Conservation (phyloP, 1,140 invertebrate species). For the Drosophila lacteicornis region DNA sequence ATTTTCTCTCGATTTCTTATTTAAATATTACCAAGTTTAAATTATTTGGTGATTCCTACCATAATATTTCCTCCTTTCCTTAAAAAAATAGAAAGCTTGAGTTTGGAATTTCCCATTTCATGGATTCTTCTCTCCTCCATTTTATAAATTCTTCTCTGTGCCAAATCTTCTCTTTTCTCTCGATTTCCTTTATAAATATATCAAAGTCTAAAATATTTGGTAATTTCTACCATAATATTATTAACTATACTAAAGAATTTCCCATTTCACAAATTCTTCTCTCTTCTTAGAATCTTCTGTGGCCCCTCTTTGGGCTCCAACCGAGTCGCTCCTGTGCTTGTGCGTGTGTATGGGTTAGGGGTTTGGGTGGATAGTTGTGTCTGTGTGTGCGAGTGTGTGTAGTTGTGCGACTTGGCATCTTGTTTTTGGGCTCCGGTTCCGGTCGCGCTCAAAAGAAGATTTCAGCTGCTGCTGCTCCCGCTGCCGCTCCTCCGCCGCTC, state of each 20-base stretch:
- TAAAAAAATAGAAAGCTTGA: no score
- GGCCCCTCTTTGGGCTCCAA: constrained; percentile 16
- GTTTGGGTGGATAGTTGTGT: constrained; percentile 12
- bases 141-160: neutral
- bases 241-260: no score
- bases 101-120: no score
- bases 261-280: no score
- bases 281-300: no score
- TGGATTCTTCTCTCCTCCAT: neutral
- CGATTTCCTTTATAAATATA: no score
- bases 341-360: neutral
- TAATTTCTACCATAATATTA: no score
- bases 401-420: constrained; percentile 41
- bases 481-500: neutral
- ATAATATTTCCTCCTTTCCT: no score
- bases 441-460: constrained; percentile 56
- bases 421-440: constrained; percentile 60
- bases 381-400: constrained; percentile 3
- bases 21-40: neutral
- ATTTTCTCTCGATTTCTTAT: neutral
- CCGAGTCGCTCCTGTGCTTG: constrained; percentile 6
- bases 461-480: constrained; percentile 40
- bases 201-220: neutral
- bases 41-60: neutral
- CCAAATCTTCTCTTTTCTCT: neutral